Evolutionary conservation across 1,140 invertebrate species (phyloP).

Genomic region (Aporrectodea caliginosa): DNA sequence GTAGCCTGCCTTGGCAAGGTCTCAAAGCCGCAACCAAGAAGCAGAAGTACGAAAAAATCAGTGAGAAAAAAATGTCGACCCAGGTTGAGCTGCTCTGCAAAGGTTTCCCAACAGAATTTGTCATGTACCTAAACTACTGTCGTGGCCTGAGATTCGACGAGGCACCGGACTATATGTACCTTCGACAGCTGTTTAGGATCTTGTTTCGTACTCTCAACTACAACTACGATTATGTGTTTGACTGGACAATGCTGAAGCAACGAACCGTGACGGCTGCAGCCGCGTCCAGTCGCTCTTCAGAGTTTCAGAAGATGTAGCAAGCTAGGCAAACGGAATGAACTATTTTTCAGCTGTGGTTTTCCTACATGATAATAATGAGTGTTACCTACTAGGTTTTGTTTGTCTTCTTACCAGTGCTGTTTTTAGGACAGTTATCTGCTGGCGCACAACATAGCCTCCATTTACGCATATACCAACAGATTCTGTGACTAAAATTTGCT

Average conservation of each 20-base stretch:
- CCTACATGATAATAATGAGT: not conserved
- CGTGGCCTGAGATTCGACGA: conserved; percentile 92
- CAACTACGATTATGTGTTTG: conserved; percentile 99
- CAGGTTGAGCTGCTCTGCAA: conserved; percentile 91
- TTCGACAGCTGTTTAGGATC: conserved; percentile 94
- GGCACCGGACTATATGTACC: conserved; percentile 95
- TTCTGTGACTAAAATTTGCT: not conserved
- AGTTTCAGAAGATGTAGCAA: conserved; percentile 1
- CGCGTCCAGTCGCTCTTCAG: not conserved
- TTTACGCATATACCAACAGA: not conserved
- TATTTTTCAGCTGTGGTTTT: not conserved
- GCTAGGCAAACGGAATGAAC: not conserved
- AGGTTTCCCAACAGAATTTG: conserved; percentile 92
- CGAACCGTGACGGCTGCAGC: conserved; percentile 59
- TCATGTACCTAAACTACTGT: conserved; percentile 97
- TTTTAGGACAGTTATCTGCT: too few species aligned
- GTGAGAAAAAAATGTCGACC: conserved; percentile 96
- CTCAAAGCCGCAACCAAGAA: conserved; percentile 84
- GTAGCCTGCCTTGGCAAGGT: conserved; percentile 90
- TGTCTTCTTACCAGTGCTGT: not conserved
- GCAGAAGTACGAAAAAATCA: conserved; percentile 96
- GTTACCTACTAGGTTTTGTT: not conserved
- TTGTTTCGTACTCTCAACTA: conserved; percentile 98
- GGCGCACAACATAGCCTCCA: too few species aligned
- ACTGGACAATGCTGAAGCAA: conserved; percentile 99